A percentile compares a stretch with the other conserved stretches of the same genome.
Conservation (phyloP, 2,797 vertebrate species). For the Pipistrellus pipistrellus region DNA sequence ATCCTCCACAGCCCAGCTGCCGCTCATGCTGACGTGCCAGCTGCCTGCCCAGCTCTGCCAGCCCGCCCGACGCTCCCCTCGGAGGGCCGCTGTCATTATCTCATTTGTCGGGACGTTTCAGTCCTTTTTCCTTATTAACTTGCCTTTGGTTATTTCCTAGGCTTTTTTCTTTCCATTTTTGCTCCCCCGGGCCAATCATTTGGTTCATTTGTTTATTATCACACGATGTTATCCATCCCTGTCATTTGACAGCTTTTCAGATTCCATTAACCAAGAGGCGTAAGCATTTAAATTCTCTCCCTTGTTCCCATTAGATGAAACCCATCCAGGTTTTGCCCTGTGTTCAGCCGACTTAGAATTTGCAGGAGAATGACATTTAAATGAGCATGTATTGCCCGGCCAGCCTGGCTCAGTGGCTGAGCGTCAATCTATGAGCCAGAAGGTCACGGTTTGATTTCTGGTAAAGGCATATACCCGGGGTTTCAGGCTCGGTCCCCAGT, state of each 20-base stretch:
- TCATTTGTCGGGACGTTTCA: conserved; percentile 5
- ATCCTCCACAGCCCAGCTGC: not conserved
- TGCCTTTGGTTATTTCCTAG: not conserved
- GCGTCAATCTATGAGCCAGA: not conserved
- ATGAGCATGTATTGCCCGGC: not conserved
- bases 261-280: conserved; percentile 17
- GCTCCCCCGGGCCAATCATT: not conserved
- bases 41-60: not conserved
- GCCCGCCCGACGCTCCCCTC: not conserved
- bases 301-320: conserved; percentile 20
- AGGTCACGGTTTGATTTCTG: not conserved
- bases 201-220: conserved; percentile 40
- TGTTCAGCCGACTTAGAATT: not conserved
- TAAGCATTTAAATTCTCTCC: not conserved
- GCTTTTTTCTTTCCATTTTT: not conserved
- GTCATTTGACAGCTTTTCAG: conserved; percentile 37
- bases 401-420: not conserved
- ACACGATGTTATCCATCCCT: not conserved
- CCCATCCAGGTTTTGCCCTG: not conserved
- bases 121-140: not conserved
- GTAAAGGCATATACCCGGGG: not conserved
- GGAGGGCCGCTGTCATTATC: not conserved
- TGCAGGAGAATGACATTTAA: not conserved
- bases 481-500: not conserved
- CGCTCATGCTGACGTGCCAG: not conserved